Conservation (phyloP, 2,888 invertebrate species). For the Tipula confusa region DNA sequence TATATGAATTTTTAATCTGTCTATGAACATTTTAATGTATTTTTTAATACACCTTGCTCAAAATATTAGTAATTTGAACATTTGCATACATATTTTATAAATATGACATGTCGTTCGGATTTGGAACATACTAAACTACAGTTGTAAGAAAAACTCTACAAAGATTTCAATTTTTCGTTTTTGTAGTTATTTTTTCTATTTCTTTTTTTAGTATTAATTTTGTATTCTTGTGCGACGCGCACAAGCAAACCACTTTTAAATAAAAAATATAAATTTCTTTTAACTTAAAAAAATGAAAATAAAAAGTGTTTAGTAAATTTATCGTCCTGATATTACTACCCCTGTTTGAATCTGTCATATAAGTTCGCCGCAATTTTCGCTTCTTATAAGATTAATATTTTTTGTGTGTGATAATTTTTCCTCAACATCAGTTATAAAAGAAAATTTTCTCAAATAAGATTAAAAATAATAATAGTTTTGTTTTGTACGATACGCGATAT, state of each 20-base stretch:
- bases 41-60: not conserved
- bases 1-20: not conserved
- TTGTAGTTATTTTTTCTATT: not conserved
- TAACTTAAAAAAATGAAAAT: not conserved
- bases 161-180: not conserved
- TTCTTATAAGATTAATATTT: conserved; percentile 25
- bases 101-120: not conserved
- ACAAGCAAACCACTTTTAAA: not conserved
- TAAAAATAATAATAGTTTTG: not conserved
- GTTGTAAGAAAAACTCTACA: not conserved
- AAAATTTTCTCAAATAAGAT: conserved; percentile 26
- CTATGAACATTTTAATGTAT: not conserved
- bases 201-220: not conserved
- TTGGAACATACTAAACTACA: not conserved
- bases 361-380: conserved; percentile 26
- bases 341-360: conserved; percentile 13
- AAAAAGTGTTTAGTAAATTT: not conserved
- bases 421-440: conserved; percentile 20
- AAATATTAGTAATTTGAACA: not conserved
- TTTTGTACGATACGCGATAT: not conserved
- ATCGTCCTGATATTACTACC: not conserved
- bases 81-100: not conserved
- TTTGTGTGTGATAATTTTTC: not conserved
- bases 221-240: not conserved
- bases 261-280: not conserved